Percentiles rank a stretch among this genome's conserved stretches.
These are phyloP conservation scores for Neosilurus hyrtlii DNA, from an alignment of 2,797 vertebrate species.

Conservation along the genomic window DNA sequence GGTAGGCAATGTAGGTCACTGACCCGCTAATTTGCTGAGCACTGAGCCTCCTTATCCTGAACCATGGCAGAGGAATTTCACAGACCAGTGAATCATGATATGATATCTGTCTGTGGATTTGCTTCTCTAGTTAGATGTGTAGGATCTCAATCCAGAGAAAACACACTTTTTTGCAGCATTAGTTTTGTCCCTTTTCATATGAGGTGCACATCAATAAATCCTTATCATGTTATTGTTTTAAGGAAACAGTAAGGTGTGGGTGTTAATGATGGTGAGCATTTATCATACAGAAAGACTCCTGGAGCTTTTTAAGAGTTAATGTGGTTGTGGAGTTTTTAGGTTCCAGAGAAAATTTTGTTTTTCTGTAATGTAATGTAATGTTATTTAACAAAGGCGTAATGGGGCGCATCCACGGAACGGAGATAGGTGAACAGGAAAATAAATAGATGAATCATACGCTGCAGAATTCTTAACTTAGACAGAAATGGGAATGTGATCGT, in stretches of 20 bases:
- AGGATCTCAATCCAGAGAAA: constrained; percentile 13
- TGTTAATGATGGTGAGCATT: background rate
- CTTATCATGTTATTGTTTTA: background rate
- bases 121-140: constrained; percentile 21
- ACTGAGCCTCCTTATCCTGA: constrained; percentile 28
- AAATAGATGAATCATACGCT: constrained; percentile 69
- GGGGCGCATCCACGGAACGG: constrained; percentile 65
- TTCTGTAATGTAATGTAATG: constrained; percentile 10
- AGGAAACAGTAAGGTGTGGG: background rate
- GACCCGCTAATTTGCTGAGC: constrained; percentile 16
- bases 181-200: constrained; percentile 7
- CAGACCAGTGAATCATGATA: constrained; percentile 30
- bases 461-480: constrained; percentile 50
- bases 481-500: constrained; percentile 48
- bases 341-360: constrained; percentile 61
- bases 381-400: constrained; percentile 71
- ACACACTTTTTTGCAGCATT: background rate
- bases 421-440: constrained; percentile 68
- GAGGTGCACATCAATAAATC: background rate
- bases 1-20: constrained; percentile 24
- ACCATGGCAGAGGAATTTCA: constrained; percentile 32
- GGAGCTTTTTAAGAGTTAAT: constrained; percentile 59
- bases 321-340: constrained; percentile 67
- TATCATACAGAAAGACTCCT: constrained; percentile 1
- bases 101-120: constrained; percentile 29